phyloP scores from a whole-genome alignment of 2,888 invertebrate genomes.

The Caenorhabditis zanzibari region DNA sequence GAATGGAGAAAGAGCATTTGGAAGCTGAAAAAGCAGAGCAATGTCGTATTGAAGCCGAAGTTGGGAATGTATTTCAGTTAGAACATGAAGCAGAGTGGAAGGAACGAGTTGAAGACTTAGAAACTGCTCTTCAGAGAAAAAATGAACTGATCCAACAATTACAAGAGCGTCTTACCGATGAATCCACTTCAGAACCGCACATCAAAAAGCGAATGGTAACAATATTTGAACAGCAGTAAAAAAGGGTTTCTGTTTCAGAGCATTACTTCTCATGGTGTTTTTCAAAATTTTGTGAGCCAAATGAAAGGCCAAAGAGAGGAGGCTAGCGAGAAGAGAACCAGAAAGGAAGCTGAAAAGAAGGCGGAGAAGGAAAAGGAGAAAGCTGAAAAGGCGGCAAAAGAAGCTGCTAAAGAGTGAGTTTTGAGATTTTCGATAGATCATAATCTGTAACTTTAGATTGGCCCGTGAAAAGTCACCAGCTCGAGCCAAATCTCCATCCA shows the following conservation, averaged over 20 bases:
- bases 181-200: conserved; percentile 67
- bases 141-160: conserved; percentile 70
- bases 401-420: conserved; percentile 72
- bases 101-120: conserved; percentile 72
- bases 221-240: not conserved
- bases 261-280: conserved; percentile 70
- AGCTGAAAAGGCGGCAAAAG: conserved; percentile 72
- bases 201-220: conserved; percentile 74
- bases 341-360: conserved; percentile 74
- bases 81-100: conserved; percentile 61
- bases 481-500: conserved; percentile 77
- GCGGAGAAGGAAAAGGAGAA: conserved; percentile 70
- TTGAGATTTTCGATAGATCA: no score
- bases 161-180: conserved; percentile 70
- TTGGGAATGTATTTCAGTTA: conserved; percentile 56
- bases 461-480: conserved; percentile 73
- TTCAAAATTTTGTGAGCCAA: conserved; percentile 77
- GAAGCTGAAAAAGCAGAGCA: conserved; percentile 47
- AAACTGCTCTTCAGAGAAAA: conserved; percentile 68
- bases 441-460: conserved; percentile 55
- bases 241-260: conserved; percentile 55
- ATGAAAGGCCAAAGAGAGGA: conserved; percentile 73
- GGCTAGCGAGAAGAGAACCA: conserved; percentile 70
- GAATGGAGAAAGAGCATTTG: conserved; percentile 40
- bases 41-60: conserved; percentile 47